These are phyloP conservation scores for Listrodromus nycthemerus DNA, from an alignment of 2,888 invertebrate species.

Conservation along the genomic window DNA sequence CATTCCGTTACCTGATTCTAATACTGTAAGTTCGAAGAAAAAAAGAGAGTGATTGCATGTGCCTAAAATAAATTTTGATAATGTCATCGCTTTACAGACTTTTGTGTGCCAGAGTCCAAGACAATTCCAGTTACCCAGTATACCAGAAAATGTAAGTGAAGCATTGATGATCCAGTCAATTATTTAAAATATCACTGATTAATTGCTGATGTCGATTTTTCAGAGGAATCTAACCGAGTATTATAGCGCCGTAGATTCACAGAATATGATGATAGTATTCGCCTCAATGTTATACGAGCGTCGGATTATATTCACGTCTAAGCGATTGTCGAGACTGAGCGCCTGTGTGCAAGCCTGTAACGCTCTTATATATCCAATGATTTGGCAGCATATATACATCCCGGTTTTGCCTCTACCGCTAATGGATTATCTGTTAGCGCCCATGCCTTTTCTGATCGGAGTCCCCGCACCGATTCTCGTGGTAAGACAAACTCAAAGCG, in stretches of 20 bases:
- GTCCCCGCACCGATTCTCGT: slow-evolving; percentile 94
- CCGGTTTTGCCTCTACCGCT: slow-evolving; percentile 96
- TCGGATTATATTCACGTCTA: slow-evolving; percentile 96
- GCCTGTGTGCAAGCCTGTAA: slow-evolving; percentile 98
- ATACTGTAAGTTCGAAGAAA: slow-evolving; percentile 85
- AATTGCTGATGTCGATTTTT: slow-evolving; percentile 76
- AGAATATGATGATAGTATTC: slow-evolving; percentile 98
- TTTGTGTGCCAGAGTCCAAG: slow-evolving; percentile 93
- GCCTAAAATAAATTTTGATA: neutral
- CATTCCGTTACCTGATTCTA: slow-evolving; percentile 86
- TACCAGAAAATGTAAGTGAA: slow-evolving; percentile 96
- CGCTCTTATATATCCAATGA: slow-evolving; percentile 98
- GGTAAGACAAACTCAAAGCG: slow-evolving; percentile 84
- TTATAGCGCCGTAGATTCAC: slow-evolving; percentile 97
- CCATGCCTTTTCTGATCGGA: slow-evolving; percentile 99
- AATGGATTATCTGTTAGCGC: slow-evolving; percentile 95
- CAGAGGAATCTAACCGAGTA: slow-evolving; percentile 98
- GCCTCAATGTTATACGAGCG: slow-evolving; percentile 98
- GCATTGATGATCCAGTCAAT: slow-evolving; percentile 6
- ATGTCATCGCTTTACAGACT: slow-evolving; percentile 86
- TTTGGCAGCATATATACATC: slow-evolving; percentile 99
- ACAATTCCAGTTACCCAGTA: slow-evolving; percentile 94
- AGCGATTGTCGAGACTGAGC: slow-evolving; percentile 94
- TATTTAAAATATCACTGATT: neutral
- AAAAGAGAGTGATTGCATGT: slow-evolving; percentile 1